Conservation (phyloP, 2,797 vertebrate genomes). For the Sphenopsis melanotis region DNA sequence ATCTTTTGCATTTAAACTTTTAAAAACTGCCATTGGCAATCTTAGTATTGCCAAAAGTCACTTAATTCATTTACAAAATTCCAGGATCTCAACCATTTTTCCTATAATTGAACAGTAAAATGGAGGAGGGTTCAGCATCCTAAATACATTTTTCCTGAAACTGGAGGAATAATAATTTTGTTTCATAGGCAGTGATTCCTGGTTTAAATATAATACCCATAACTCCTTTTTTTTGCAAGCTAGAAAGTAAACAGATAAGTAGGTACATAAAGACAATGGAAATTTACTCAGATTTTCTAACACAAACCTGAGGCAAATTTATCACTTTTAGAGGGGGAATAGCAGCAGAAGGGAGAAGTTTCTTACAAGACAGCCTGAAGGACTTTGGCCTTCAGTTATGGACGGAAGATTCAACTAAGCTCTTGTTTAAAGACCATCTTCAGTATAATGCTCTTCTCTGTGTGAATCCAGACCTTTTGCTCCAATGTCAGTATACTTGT, state of each 20-base stretch:
- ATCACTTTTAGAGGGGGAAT: not conserved
- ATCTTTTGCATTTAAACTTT: not conserved
- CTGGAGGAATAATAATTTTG: not conserved
- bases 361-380: not conserved
- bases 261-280: rapidly evolving
- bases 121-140: not conserved
- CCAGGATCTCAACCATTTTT: not conserved
- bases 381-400: not conserved
- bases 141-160: not conserved
- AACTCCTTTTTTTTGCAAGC: not conserved
- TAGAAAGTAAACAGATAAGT: not conserved
- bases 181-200: not conserved
- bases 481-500: not conserved
- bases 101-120: not conserved
- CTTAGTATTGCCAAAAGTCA: not conserved
- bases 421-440: not conserved
- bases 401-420: not conserved
- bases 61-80: not conserved
- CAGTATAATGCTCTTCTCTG: not conserved
- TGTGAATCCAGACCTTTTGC: not conserved
- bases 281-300: not conserved
- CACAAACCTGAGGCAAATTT: not conserved
- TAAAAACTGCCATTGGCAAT: not conserved
- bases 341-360: not conserved
- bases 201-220: not conserved